phyloP scores from a whole-genome alignment of 2,113 vertebrate genomes.

The Salminus brasiliensis region DNA sequence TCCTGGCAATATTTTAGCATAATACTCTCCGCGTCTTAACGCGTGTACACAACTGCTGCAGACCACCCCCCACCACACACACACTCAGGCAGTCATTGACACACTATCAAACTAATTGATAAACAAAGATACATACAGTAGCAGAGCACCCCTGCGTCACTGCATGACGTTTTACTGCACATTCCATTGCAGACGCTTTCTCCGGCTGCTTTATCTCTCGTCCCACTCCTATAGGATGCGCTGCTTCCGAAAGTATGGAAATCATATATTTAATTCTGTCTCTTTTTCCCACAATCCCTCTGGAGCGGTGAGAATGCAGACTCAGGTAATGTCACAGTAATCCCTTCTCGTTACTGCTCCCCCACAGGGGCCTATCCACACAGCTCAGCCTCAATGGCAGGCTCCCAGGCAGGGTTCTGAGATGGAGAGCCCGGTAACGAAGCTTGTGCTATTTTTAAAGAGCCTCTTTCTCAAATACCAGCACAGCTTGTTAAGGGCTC shows the following conservation, averaged over 20 bases:
- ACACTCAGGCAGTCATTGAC: not conserved
- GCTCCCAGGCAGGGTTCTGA: constrained; percentile 40
- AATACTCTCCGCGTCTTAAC: constrained; percentile 52
- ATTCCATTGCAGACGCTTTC: not conserved
- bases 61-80: not conserved
- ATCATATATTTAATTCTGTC: constrained; percentile 34
- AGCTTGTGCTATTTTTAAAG: constrained; percentile 54
- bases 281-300: constrained; percentile 39
- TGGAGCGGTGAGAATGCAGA: constrained; percentile 46
- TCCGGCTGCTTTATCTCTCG: not conserved
- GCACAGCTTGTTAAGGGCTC: constrained; percentile 57
- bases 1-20: constrained; percentile 75
- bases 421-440: constrained; percentile 47
- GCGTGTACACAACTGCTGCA: constrained; percentile 17
- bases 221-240: not conserved
- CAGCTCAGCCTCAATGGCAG: constrained; percentile 46
- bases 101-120: not conserved
- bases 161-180: not conserved
- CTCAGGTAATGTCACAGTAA: constrained; percentile 54
- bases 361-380: constrained; percentile 49
- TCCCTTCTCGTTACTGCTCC: constrained; percentile 47
- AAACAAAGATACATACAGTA: not conserved
- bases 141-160: too few relatives aligned
- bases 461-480: constrained; percentile 47
- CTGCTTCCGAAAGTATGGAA: constrained; percentile 28